Base-by-base conservation (phyloP, 2,888 invertebrate genomes). In the Cheilosia soror region DNA sequence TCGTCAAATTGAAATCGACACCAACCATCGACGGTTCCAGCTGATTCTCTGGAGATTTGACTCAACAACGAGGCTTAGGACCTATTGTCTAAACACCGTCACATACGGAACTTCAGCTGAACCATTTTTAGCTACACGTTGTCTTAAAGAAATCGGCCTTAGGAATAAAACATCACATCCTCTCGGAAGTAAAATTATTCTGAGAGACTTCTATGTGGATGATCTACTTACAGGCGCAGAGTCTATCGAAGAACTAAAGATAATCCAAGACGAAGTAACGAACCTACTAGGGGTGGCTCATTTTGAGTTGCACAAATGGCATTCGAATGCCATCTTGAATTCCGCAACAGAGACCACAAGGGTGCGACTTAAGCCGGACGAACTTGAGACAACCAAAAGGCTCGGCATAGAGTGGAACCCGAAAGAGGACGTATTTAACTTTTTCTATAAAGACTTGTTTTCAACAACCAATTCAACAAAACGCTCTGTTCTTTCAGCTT, bases 151-250 rank as follows among this genome's bases (percentile, higher is more conserved):
- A 4, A 42, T 42, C 11, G 42, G 42, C 4, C n/a, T 42, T 42
- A 42, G 42, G 42, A 42, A 4, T n/a, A 42, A 11, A 5, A 11
- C 4, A 5, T 42, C 42, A n/a, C 2, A 42, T n/a, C 11, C 42
- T 31, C 31, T 31, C 2, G 31, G 7, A 31, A 31, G 31, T 7
- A 31, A 49, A 49, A 25, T 72, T 9, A 66, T 72, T 13, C n/a
- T 40, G 27, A 62, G 7, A 13, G 66, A 60, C 49, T 80, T 80
- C 25, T 66, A 80, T 7, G 66, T 80, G 4, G 47, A 80, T 31
- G 73, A 68, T 40, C 47, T 80, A 20, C 60, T 75, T 5, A 66
- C 57, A 15, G 75, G 78, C 13, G 63, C 69, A 4, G 37, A 11
- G 4, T 29, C 71, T 9, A 29, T 71, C 11, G 29, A 57, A 29